Percentiles rank a stretch among this genome's conserved stretches.
phyloP scores from a whole-genome alignment of 2,797 vertebrate genomes.

The Lindbergichthys nudifrons region DNA sequence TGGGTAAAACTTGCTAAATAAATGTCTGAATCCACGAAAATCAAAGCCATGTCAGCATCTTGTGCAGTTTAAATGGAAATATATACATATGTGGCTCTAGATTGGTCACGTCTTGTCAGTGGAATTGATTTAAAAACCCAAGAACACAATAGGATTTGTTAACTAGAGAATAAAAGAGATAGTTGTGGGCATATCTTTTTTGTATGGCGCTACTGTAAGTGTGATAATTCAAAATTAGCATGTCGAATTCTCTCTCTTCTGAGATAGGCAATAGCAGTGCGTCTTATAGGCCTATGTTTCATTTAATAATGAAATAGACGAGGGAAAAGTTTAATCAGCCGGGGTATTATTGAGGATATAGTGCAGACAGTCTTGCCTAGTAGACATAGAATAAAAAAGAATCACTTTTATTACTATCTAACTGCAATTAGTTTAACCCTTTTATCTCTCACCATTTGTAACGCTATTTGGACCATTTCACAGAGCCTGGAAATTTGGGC shows the following conservation, averaged over 20 bases:
- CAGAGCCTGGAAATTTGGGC: slow-evolving; percentile 83
- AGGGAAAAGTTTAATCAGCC: slow-evolving; percentile 82
- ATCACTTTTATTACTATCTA: slow-evolving; percentile 86
- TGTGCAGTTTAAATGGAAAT: slow-evolving; percentile 51
- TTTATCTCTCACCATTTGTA: slow-evolving; percentile 87
- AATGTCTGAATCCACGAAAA: slow-evolving; percentile 57
- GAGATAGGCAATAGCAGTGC: slow-evolving; percentile 74
- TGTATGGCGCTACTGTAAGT: slow-evolving; percentile 70
- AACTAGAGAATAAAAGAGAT: slow-evolving; percentile 73
- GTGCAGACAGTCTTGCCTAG: slow-evolving; percentile 71
- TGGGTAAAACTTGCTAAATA: slow-evolving; percentile 17
- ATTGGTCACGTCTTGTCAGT: slow-evolving; percentile 69
- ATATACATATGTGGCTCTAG: slow-evolving; percentile 40
- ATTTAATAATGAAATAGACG: slow-evolving; percentile 82
- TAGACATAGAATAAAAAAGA: slow-evolving; percentile 83
- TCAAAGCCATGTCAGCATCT: slow-evolving; percentile 70
- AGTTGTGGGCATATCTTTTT: slow-evolving; percentile 71
- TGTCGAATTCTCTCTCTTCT: slow-evolving; percentile 76
- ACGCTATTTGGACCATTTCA: slow-evolving; percentile 87
- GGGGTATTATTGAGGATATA: slow-evolving; percentile 79
- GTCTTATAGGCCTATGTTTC: slow-evolving; percentile 76
- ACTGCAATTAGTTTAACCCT: slow-evolving; percentile 87
- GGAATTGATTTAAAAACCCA: slow-evolving; percentile 76
- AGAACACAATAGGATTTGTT: slow-evolving; percentile 75
- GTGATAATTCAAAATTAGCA: slow-evolving; percentile 81